These are phyloP conservation scores for Lepetodrilus schrolli DNA, from an alignment of 2,888 invertebrate species.

Conservation along the genomic window DNA sequence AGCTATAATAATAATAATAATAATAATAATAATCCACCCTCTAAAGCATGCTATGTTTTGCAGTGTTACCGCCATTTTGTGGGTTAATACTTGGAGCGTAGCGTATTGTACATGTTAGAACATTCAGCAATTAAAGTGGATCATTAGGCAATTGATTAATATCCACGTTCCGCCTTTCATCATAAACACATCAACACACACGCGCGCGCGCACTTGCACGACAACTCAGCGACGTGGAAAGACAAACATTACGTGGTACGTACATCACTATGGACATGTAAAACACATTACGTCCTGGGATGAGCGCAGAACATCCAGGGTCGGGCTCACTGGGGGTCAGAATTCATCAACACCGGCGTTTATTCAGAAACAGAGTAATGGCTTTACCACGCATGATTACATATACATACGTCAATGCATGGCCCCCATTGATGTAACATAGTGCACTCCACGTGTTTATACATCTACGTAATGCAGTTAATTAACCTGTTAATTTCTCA, in stretches of 20 bases:
- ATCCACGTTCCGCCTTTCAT: neutral
- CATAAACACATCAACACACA: constrained; percentile 27
- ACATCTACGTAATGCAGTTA: too few species aligned
- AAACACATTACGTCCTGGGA: neutral
- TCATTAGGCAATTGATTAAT: constrained; percentile 23
- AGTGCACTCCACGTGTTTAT: too few species aligned
- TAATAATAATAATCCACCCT: too few species aligned
- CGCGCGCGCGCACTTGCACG: constrained; percentile 19
- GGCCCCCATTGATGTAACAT: too few species aligned
- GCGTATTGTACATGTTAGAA: neutral
- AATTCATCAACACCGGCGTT: neutral
- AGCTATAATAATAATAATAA: neutral
- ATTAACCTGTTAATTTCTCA: too few species aligned
- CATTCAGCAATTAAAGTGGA: neutral
- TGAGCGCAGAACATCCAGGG: neutral
- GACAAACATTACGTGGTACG: neutral
- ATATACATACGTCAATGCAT: neutral
- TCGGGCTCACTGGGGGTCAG: neutral
- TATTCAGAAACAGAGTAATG: neutral
- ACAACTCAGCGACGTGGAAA: neutral
- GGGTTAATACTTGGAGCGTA: too few species aligned
- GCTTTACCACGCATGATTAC: neutral
- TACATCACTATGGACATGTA: neutral
- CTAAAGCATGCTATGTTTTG: too few species aligned
- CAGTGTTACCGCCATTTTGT: too few species aligned